Evolutionary conservation across 1,140 invertebrate genomes (phyloP), one percentile per base, ranked within the genome.

Genomic region (Lamellibrachia luymesi): DNA sequence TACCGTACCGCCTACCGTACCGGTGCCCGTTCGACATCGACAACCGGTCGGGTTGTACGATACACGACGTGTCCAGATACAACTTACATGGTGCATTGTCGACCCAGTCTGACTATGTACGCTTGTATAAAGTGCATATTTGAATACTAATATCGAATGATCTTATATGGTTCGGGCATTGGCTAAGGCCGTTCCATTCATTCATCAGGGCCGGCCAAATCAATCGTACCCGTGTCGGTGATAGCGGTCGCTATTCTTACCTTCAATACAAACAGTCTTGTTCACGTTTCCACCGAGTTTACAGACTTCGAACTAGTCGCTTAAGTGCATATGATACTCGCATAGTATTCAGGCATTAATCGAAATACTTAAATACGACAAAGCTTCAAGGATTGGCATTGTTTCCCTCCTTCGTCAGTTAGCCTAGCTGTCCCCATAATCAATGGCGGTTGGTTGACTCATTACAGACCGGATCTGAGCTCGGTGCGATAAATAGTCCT

Each of bases 361-460:
- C 64, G 64, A 80, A 80, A 80, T 80, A 80, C 8, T 22, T 80
- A 80, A 80, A 80, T 80, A 80, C 64, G 64, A 80, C 64, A 80
- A 80, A 80, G 64, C 64, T 80, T 80, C 64, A 80, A 80, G 17
- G 13, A 80, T 80, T 80, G 64, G 64, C 64, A 80, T 80, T 80
- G 64, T 80, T 80, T 80, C 64, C 64, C 64, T 80, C 64, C 64
- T 80, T 80, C 64, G 64, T 80, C 64, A 80, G 64, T 80, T 80
- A 80, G 64, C 64, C 64, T 80, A 80, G 64, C 64, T 80, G 64
- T 80, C 64, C 64, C 64, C 64, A 80, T 80, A 80, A 80, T 80
- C 64, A 80, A 80, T 80, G 64, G 64, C 64, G 64, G 64, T 80
- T 80, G 64, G 64, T 80, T 80, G 64, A 80, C 64, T 80, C 64